Evolutionary conservation across 2,888 invertebrate species (phyloP), one percentile per base, ranked within the genome.

Genomic region (Rotaria sp.): DNA sequence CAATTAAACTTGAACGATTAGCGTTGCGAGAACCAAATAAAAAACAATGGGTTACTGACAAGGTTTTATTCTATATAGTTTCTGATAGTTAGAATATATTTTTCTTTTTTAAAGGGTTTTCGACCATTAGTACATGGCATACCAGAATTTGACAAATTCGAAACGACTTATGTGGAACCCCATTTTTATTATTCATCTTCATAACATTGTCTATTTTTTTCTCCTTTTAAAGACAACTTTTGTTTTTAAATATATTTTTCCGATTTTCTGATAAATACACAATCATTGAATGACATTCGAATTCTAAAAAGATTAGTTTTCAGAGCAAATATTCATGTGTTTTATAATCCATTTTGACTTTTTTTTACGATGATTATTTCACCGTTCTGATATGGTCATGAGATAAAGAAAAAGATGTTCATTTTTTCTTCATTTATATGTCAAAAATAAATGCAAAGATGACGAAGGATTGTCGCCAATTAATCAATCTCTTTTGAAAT

Each of bases 111-210:
- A 86, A 89, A 91, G 90, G 88, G 88, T 86, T 91, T 91, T 89
- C 89, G 90, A 88, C 89, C 90, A 7, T 88, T 90, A 84, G 90
- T 91, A 11, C 90, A 90, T 85, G 90, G 91, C 11, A 90, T 91
- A 84, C 90, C 90, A 30, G 87, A 90, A 35, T 90, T 91, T 88
- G 90, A 90, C 57, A 90, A 91, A 88, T 88, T 91, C 85, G 90
- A 90, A 87, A 89, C 89, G 87, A 90, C 90, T 24, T 91, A 90
- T 87, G 90, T 90, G 11, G 89, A 90, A 87, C 90, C 90, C 75
- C 90, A 90, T 86, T 86, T 75, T 45, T 86, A 86, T 45, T 85
- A 45, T 80, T 80, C 67, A 67, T 21, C 67, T 35, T 13, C 67
- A 35, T 67, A 67, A 67, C 1, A 26, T 15, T 35, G 67, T 35